Evolutionary conservation across 1,140 invertebrate genomes (phyloP).

Genomic region (Drosophila virilis): DNA sequence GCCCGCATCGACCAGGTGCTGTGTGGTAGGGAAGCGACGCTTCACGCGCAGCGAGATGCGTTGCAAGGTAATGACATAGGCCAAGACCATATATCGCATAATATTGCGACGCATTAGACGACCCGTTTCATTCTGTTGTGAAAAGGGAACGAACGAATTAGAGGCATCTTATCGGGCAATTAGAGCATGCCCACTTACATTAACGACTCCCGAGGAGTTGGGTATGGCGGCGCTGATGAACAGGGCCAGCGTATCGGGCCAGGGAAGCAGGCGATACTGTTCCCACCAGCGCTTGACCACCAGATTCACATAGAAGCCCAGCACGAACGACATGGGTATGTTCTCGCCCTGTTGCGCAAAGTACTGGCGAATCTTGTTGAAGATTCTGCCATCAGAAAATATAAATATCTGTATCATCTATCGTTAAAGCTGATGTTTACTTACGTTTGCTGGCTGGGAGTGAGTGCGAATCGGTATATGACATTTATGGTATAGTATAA

Average conservation of each 20-base stretch:
- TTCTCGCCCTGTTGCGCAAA: conserved; percentile 92
- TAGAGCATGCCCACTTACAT: conserved; percentile 87
- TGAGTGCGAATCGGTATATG: conserved; percentile 94
- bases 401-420: too few relatives aligned
- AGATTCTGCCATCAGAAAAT: conserved; percentile 86
- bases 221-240: conserved; percentile 96
- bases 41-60: conserved; percentile 94
- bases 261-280: conserved; percentile 94
- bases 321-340: conserved; percentile 96
- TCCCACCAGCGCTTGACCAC: conserved; percentile 97
- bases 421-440: conserved; percentile 54
- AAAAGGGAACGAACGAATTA: not conserved
- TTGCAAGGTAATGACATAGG: conserved; percentile 94
- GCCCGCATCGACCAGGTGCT: conserved; percentile 95
- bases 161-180: not conserved
- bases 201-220: conserved; percentile 87
- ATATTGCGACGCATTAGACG: conserved; percentile 95
- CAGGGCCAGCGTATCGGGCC: conserved; percentile 95
- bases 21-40: conserved; percentile 94
- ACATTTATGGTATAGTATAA: conserved; percentile 95
- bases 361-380: conserved; percentile 92
- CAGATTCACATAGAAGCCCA: conserved; percentile 96
- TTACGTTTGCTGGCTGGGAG: conserved; percentile 92
- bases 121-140: conserved; percentile 90
- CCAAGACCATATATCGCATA: conserved; percentile 94